Evolutionary conservation across 2,888 invertebrate species (phyloP), one percentile per base, ranked within the genome.

Genomic region (Nezara viridula): DNA sequence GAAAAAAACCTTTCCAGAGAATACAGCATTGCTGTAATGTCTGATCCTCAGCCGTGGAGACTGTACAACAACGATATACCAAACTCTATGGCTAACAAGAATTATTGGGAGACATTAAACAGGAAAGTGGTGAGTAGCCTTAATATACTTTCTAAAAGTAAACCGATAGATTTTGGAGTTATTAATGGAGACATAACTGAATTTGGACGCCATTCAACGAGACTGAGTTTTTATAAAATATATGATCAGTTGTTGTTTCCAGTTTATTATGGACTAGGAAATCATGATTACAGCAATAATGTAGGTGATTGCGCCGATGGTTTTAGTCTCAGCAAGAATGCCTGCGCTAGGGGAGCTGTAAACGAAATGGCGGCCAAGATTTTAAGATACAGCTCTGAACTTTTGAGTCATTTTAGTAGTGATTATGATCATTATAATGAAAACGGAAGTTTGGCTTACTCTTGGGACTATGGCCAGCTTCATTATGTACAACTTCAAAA

Each of bases 391-490:
- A 19, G 77, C 21, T 77, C 77, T 24, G 77, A 77, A 77, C 40
- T 77, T 21, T 77, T 77, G 77, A 19, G 24, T 19, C 2, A 77
- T 77, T 77, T 77, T 40, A 5, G 16, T 21, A 40, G 32, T 77
- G 32, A 37, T 10, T 77, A 40, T 40, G 32, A 37, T 40, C 27
- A 77, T 2, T 21, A 24, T 4, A 40, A 40, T 19, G 40, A 24
- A 40, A 40, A 21, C 21, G 77, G 77, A 32, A 77, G 77, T 77
- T 77, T 77, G 77, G 77, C 77, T 40, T 77, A 77, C 16, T 77
- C 77, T 37, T 77, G 77, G 77, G 77, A 77, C 24, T 21, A 77
- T 24, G 77, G 77, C 21, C 37, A 19, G 5, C 7, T 77, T 24
- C 77, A 77, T 40, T 77, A 77, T 40, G 77, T 77, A 40, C 77